phyloP scores from a whole-genome alignment of 2,113 vertebrate species.

The Ancistrus triradiatus region DNA sequence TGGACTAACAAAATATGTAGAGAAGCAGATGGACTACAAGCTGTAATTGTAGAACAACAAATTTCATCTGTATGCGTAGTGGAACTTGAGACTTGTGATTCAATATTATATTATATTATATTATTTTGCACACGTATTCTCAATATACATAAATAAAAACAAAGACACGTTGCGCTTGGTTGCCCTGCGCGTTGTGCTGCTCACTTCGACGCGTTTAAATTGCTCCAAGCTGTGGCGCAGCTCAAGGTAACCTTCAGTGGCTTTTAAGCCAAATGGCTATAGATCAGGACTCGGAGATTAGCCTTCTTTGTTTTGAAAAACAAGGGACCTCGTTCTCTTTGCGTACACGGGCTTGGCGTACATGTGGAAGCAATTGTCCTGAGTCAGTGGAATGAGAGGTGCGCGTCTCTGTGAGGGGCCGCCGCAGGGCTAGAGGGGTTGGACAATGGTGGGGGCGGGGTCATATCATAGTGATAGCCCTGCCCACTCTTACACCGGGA shows the following conservation, averaged over 20 bases:
- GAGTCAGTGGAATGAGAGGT: slow-evolving; percentile 49
- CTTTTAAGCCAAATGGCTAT: slow-evolving; percentile 41
- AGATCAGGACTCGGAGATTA: slow-evolving; percentile 44
- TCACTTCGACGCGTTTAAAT: slow-evolving; percentile 22
- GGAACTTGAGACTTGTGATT: no score
- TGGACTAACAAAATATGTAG: no score
- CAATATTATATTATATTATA: no score
- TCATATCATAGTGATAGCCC: not conserved
- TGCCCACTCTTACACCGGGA: no score
- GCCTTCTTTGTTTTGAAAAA: slow-evolving; percentile 74
- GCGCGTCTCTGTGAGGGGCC: slow-evolving; percentile 39
- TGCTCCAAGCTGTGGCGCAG: slow-evolving; percentile 16
- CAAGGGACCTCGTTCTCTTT: slow-evolving; percentile 79
- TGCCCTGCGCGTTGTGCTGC: not conserved
- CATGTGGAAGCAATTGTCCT: slow-evolving; percentile 95
- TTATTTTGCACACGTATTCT: not conserved
- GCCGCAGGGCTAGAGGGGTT: slow-evolving; percentile 30
- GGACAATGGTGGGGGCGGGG: not conserved
- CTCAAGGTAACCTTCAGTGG: slow-evolving; percentile 8
- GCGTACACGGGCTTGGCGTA: slow-evolving; percentile 75
- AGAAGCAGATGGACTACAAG: no score
- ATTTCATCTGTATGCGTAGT: no score
- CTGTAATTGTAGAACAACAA: no score
- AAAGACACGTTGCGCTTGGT: slow-evolving; percentile 1
- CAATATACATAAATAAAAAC: not conserved